A percentile compares a stretch with the other conserved stretches of the same genome.
phyloP scores from a whole-genome alignment of 2,888 invertebrate species.

The Xanthostigma xanthostigma region DNA sequence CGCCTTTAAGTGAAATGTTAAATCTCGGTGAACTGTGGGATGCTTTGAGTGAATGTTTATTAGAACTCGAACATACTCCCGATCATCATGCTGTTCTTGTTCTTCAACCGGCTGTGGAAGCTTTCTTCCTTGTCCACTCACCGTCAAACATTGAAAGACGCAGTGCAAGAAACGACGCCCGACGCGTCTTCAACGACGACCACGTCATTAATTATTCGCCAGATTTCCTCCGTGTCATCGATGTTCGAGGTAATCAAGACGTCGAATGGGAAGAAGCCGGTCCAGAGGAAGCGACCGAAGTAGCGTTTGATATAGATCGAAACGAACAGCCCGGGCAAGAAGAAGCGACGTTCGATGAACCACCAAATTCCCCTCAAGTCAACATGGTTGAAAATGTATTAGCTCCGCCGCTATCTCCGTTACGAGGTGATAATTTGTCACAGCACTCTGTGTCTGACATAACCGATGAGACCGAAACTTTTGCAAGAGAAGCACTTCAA shows the following conservation, averaged over 20 bases:
- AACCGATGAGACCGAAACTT: background rate
- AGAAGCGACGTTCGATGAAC: slow-evolving; percentile 10
- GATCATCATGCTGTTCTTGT: slow-evolving; percentile 80
- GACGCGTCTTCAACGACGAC: background rate
- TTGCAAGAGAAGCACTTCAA: background rate
- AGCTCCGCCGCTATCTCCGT: slow-evolving; percentile 3
- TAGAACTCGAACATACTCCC: slow-evolving; percentile 64
- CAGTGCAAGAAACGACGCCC: background rate
- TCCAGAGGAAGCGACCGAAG: slow-evolving; percentile 24
- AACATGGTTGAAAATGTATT: slow-evolving; percentile 1
- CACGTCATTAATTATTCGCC: background rate
- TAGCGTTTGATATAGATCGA: slow-evolving; percentile 23
- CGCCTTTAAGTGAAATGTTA: slow-evolving; percentile 54
- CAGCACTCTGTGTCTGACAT: slow-evolving; percentile 3
- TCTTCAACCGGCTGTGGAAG: slow-evolving; percentile 75
- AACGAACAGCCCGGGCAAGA: slow-evolving; percentile 20
- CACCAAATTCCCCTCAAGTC: background rate
- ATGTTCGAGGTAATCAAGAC: slow-evolving; percentile 16
- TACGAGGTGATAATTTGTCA: slow-evolving; percentile 1
- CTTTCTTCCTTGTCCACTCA: slow-evolving; percentile 79
- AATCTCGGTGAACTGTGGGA: slow-evolving; percentile 61
- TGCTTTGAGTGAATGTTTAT: slow-evolving; percentile 60
- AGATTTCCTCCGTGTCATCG: slow-evolving; percentile 8
- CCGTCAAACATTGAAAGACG: slow-evolving; percentile 21
- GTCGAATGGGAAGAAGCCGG: slow-evolving; percentile 22